Conservation (phyloP, 1,140 invertebrate genomes). For the Diploscapter pachys region DNA sequence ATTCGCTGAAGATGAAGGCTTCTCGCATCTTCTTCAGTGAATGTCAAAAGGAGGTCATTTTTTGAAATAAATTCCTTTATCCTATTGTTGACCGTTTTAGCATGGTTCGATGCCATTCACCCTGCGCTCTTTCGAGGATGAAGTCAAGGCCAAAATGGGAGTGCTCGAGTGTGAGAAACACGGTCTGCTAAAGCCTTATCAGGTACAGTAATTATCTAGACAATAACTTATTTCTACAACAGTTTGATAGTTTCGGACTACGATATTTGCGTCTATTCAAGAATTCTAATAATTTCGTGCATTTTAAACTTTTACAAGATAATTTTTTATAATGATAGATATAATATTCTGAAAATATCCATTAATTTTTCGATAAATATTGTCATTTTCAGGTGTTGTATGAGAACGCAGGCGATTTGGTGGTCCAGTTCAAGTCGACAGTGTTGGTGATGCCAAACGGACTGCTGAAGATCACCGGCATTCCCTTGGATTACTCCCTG, state of each 20-base stretch:
- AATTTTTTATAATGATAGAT: too few species aligned
- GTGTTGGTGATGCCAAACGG: constrained; percentile 92
- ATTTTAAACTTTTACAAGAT: too few species aligned
- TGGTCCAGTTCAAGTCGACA: constrained; percentile 98
- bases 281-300: too few species aligned
- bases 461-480: constrained; percentile 87
- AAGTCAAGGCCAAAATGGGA: constrained; percentile 93
- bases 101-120: constrained; percentile 77
- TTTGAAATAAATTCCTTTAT: not conserved
- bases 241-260: too few species aligned
- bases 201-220: constrained; percentile 64
- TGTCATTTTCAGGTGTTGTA: constrained; percentile 45
- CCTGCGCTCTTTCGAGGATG: constrained; percentile 79
- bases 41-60: constrained; percentile 73
- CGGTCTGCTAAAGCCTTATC: constrained; percentile 94
- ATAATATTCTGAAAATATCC: too few species aligned
- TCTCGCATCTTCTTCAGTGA: constrained; percentile 91
- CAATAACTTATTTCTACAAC: not conserved
- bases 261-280: too few species aligned
- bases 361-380: too few species aligned
- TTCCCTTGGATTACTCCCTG: constrained; percentile 76
- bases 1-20: constrained; percentile 92
- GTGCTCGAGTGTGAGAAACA: constrained; percentile 96
- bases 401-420: constrained; percentile 71
- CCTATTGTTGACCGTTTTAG: constrained; percentile 31